Evolutionary conservation across 1,140 invertebrate species (phyloP).

Genomic region (Zaprionus taronus): DNA sequence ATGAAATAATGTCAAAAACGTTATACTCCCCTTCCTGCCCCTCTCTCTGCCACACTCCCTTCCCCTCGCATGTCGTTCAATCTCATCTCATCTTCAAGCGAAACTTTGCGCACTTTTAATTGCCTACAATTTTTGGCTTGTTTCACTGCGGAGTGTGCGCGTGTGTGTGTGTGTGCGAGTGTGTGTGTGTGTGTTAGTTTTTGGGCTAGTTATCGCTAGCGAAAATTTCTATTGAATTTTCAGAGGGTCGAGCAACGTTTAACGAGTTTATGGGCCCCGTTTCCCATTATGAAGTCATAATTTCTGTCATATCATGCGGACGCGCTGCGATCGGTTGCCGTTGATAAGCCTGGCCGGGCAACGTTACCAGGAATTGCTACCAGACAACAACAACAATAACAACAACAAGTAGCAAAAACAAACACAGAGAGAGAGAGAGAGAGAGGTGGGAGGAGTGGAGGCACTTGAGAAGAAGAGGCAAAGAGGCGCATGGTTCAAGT

Average conservation of each 20-base stretch:
- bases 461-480: conserved; percentile 45
- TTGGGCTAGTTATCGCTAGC: conserved; percentile 37
- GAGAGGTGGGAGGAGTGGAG: neutral
- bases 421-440: neutral
- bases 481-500: conserved; percentile 42
- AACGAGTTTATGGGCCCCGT: conserved; percentile 4
- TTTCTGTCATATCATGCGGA: conserved; percentile 74
- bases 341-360: conserved; percentile 48
- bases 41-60: too few relatives aligned
- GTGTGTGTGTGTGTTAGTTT: conserved; percentile 24
- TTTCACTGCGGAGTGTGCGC: neutral
- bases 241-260: conserved; percentile 13
- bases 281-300: conserved; percentile 78
- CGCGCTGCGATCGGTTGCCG: conserved; percentile 60
- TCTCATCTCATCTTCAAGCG: neutral
- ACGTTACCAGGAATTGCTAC: conserved; percentile 12
- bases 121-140: conserved; percentile 63
- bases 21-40: neutral
- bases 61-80: neutral
- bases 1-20: conserved; percentile 54
- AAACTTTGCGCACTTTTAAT: conserved; percentile 69
- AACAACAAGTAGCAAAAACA: conserved; percentile 22
- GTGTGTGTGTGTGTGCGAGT: conserved; percentile 12
- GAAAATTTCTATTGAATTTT: conserved; percentile 73
- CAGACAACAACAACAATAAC: conserved; percentile 38